Conservation (phyloP, 2,113 vertebrate species). For the Paramormyrops kingsleyae region DNA sequence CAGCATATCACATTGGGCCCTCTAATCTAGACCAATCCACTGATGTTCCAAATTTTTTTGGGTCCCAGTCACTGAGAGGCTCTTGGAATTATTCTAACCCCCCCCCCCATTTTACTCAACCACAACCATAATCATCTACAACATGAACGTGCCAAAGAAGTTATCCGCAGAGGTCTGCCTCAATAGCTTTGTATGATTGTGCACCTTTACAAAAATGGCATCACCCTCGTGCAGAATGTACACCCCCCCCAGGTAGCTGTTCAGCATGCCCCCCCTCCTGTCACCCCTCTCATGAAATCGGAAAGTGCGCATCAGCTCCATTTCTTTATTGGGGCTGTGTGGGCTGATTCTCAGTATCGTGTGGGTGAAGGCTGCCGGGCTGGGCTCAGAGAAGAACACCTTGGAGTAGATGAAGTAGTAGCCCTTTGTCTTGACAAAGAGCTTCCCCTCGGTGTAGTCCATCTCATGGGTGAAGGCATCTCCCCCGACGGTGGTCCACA, state of each 20-base stretch:
- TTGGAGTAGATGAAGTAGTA: conserved; percentile 76
- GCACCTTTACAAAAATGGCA: conserved; percentile 59
- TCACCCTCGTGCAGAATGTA: conserved; percentile 59
- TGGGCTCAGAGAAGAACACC: conserved; percentile 43
- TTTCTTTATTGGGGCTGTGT: conserved; percentile 28
- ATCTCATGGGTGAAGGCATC: conserved; percentile 52
- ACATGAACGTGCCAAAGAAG: conserved; percentile 71
- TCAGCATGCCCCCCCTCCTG: conserved; percentile 30
- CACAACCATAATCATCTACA: conserved; percentile 40
- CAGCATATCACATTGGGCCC: too few species aligned
- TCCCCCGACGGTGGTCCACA: conserved; percentile 53
- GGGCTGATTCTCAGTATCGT: too few species aligned
- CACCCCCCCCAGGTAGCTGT: conserved; percentile 67
- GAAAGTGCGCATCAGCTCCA: conserved; percentile 50
- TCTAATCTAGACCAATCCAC: too few species aligned
- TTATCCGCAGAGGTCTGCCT: conserved; percentile 41
- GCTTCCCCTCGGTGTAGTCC: conserved; percentile 44
- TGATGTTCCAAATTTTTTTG: too few species aligned
- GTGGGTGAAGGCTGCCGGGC: conserved; percentile 38
- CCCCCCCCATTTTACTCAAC: not conserved
- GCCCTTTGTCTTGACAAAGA: conserved; percentile 55
- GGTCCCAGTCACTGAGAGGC: too few species aligned
- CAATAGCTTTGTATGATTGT: conserved; percentile 28
- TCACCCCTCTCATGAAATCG: not conserved
- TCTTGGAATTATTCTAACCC: too few species aligned